Evolutionary conservation across 2,797 vertebrate genomes (phyloP).

Genomic region (Apogon hyalosoma): DNA sequence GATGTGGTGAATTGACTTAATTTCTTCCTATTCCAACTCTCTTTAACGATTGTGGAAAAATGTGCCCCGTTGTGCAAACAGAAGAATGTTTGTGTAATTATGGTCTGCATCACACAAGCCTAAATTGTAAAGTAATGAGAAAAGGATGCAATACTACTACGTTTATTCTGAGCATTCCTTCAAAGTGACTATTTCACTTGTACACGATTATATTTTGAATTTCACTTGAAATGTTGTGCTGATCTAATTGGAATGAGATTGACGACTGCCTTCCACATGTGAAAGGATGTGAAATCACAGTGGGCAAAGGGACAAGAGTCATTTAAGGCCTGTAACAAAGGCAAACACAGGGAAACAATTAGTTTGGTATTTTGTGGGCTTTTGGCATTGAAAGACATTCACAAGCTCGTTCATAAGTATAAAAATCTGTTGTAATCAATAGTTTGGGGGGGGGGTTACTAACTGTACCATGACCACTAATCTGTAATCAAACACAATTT

Average conservation of each 20-base stretch:
- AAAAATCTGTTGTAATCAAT: conserved; percentile 63
- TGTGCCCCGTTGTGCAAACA: conserved; percentile 30
- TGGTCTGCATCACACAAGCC: conserved; percentile 46
- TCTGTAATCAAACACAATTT: conserved; percentile 47
- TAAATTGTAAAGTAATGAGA: conserved; percentile 39
- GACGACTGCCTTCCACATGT: conserved; percentile 44
- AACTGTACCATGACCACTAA: conserved; percentile 25
- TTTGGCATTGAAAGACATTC: conserved; percentile 46
- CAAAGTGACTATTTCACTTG: conserved; percentile 43
- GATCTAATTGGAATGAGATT: conserved; percentile 44
- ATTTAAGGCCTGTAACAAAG: conserved; percentile 59
- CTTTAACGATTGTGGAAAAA: conserved; percentile 43
- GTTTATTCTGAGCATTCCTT: conserved; percentile 38
- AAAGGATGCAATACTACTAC: conserved; percentile 20
- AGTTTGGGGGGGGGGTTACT: conserved; percentile 32
- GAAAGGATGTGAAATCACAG: conserved; percentile 63
- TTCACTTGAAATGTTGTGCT: conserved; percentile 3
- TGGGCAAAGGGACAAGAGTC: conserved; percentile 61
- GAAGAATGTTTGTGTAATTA: conserved; percentile 42
- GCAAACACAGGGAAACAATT: conserved; percentile 76
- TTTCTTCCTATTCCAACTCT: conserved; percentile 9
- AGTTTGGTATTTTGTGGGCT: conserved; percentile 57
- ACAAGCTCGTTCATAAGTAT: conserved; percentile 52
- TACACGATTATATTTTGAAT: conserved; percentile 8
- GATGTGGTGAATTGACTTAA: conserved; percentile 43